Percentiles rank a stretch among this genome's conserved stretches.
phyloP scores from a whole-genome alignment of 1,140 invertebrate genomes.

The Drosophila orena region DNA sequence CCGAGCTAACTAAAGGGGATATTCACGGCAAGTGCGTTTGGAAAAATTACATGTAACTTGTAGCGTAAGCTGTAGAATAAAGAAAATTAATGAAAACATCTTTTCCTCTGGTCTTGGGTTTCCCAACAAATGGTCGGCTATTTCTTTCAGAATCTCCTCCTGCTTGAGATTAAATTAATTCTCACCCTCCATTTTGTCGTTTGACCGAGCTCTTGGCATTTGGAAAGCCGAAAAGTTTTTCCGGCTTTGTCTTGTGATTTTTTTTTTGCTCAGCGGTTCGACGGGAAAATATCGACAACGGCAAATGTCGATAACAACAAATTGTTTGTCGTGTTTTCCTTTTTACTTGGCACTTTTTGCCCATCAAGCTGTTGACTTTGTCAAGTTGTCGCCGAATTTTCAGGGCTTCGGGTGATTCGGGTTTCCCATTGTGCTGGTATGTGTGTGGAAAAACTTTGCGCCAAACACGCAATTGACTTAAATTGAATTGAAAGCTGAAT shows the following conservation, averaged over 20 bases:
- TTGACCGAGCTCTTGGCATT: conserved; percentile 59
- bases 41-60: conserved; percentile 1
- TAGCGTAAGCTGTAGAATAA: background rate
- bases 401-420: conserved; percentile 30
- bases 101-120: background rate
- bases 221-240: conserved; percentile 38
- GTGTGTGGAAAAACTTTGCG: conserved; percentile 56
- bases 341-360: conserved; percentile 14
- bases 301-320: conserved; percentile 64
- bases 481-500: conserved; percentile 70
- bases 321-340: conserved; percentile 52
- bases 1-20: background rate
- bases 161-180: conserved; percentile 22
- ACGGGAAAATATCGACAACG: conserved; percentile 61
- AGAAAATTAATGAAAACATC: background rate
- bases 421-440: conserved; percentile 21
- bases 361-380: conserved; percentile 62
- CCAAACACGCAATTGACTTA: conserved; percentile 64
- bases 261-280: conserved; percentile 18
- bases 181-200: conserved; percentile 19
- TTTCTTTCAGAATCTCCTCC: conserved; percentile 5
- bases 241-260: conserved; percentile 27
- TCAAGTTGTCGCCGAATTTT: conserved; percentile 54
- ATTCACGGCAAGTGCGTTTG: background rate
- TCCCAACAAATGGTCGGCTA: conserved; percentile 11